Evolutionary conservation across 2,888 invertebrate genomes (phyloP), one percentile per base, ranked within the genome.

Genomic region (Brachylomia viminalis): DNA sequence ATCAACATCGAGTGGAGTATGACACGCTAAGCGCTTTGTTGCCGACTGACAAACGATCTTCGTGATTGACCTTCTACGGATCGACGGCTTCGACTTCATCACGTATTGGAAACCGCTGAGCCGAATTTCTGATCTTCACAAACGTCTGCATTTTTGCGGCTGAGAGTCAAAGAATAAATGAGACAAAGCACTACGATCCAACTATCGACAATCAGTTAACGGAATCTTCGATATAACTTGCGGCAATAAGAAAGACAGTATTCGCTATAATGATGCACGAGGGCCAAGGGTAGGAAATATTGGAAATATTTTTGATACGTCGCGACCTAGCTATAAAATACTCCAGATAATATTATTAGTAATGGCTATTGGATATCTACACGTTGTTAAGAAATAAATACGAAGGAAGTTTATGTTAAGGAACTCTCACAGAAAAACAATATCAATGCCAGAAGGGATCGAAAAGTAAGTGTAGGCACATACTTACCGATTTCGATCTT

Each of bases 1-100:
- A 93, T 93, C 92, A 90, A 92, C 89, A 91, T 94, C 91, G 92
- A 94, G 94, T 94, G 92, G 90, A 91, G 92, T 91, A 92, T 91
- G 91, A 94, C 95, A 95, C 93, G 94, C 93, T 91, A 94, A 92
- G 89, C 91, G 90, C 92, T 92, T 90, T 92, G 93, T 92, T 90
- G 86, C 80, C 87, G 91, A 92, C 92, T 92, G 93, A 93, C 92
- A 93, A 94, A 94, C 91, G 92, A 90, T 89, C 85, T 91, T 91
- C 87, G 89, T 90, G 92, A 93, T 93, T 93, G 92, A 90, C 92
- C 92, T 91, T 92, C 90, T 87, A 75, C 71, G 83, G 84, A 86
- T 88, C 82, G 84, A 84, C 82, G 77, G 88, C 89, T 90, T 90
- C 84, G 85, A 89, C 87, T 91, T 88, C 86, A 89, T 86, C 88